Percentiles rank a stretch among this genome's conserved stretches.
These are phyloP conservation scores for Elanoides forficatus DNA, from an alignment of 2,113 vertebrate species.

Conservation along the genomic window DNA sequence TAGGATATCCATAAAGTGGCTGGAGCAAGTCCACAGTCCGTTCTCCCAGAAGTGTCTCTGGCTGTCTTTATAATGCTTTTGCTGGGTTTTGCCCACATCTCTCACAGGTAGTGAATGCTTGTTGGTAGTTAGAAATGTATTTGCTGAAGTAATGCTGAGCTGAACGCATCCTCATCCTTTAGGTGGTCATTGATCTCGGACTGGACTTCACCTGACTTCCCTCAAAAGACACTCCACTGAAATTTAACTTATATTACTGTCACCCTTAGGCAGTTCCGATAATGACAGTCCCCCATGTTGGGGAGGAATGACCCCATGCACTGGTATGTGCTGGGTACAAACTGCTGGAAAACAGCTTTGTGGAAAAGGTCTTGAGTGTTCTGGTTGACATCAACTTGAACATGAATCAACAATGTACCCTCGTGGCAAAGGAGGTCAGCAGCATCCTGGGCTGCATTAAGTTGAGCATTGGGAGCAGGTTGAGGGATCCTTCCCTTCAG, in stretches of 20 bases:
- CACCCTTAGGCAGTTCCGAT: not conserved
- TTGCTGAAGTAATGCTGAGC: not conserved
- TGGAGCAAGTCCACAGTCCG: not conserved
- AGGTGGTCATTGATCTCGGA: not conserved
- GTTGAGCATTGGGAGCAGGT: not conserved
- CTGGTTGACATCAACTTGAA: not conserved
- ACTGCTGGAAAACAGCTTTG: not conserved
- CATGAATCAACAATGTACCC: not conserved
- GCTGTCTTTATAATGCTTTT: not conserved
- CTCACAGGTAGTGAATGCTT: accelerated
- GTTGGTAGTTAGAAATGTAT: not conserved
- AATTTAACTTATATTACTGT: not conserved
- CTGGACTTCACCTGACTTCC: not conserved
- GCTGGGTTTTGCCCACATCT: not conserved
- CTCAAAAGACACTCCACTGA: not conserved
- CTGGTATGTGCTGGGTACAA: too few relatives aligned
- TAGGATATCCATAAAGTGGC: not conserved
- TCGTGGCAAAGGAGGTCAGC: not conserved
- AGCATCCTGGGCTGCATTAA: not conserved
- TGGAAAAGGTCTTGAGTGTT: not conserved
- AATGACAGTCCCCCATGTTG: too few relatives aligned
- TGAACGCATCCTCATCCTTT: not conserved
- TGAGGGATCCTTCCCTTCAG: not conserved
- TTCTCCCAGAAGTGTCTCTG: not conserved
- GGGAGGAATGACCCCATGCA: not conserved